These are phyloP conservation scores for Triplophysa siluroides DNA, from an alignment of 2,113 vertebrate genomes.

Conservation along the genomic window DNA sequence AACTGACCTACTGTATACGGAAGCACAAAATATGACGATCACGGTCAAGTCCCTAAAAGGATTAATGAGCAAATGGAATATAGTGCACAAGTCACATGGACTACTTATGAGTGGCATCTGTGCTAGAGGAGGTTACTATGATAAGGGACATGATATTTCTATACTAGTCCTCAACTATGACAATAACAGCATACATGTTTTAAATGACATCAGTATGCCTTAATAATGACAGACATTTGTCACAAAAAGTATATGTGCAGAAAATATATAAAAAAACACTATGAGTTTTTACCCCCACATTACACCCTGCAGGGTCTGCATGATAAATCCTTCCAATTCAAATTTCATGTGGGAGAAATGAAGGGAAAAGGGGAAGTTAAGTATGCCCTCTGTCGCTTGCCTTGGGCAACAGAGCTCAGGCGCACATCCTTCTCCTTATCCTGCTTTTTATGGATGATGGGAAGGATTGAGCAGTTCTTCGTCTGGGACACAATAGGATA, in stretches of 20 bases:
- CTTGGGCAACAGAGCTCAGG: slow-evolving; percentile 21
- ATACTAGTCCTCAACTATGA: too few relatives aligned
- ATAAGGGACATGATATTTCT: too few relatives aligned
- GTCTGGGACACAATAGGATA: slow-evolving; percentile 49
- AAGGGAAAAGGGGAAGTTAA: slow-evolving; percentile 4
- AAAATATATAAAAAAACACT: neutral
- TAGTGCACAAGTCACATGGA: too few relatives aligned
- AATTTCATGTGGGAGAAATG: slow-evolving; percentile 20
- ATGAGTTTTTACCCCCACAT: neutral
- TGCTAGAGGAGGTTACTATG: too few relatives aligned
- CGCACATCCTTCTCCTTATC: slow-evolving; percentile 21
- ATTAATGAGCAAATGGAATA: too few relatives aligned
- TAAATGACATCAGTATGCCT: too few relatives aligned
- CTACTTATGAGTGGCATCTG: too few relatives aligned
- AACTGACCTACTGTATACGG: too few relatives aligned
- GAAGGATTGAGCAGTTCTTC: slow-evolving; percentile 40
- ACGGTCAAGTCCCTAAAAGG: too few relatives aligned
- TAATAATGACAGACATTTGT: too few relatives aligned
- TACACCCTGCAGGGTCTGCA: neutral
- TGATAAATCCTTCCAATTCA: slow-evolving; percentile 22
- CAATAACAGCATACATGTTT: too few relatives aligned
- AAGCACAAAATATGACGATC: too few relatives aligned
- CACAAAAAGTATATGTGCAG: neutral
- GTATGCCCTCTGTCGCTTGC: slow-evolving; percentile 24
- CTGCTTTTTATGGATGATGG: slow-evolving; percentile 34